Evolutionary conservation across 2,888 invertebrate species (phyloP).

Genomic region (Pemphredon lugubris): DNA sequence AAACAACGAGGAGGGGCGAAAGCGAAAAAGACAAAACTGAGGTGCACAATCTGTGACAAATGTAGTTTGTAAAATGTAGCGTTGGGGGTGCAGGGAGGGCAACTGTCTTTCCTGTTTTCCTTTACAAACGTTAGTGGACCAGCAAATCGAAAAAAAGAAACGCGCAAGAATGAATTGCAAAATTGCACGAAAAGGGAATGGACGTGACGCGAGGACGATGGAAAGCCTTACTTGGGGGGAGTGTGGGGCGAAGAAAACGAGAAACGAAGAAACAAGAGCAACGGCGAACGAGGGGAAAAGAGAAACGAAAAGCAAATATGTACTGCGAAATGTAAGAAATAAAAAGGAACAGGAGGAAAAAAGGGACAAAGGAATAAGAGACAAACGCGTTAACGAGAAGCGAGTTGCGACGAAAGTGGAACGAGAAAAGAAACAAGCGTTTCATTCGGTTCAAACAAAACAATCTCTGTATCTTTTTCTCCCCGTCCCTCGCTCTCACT

Average conservation of each 20-base stretch:
- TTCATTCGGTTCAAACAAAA: too few species aligned
- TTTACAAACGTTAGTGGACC: slow-evolving; percentile 66
- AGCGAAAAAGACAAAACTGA: not conserved
- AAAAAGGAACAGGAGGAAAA: slow-evolving; percentile 9
- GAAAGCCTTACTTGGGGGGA: too few species aligned
- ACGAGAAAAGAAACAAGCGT: not conserved
- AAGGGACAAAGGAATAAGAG: slow-evolving; percentile 5
- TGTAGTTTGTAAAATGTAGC: slow-evolving; percentile 54
- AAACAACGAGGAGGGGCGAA: not conserved
- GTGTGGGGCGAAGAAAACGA: slow-evolving; percentile 25
- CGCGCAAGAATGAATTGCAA: too few species aligned
- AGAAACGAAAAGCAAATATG: too few species aligned
- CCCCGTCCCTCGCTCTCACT: too few species aligned
- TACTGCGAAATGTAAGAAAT: too few species aligned
- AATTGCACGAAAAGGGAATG: too few species aligned
- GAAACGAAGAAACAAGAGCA: slow-evolving; percentile 28
- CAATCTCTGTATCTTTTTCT: too few species aligned
- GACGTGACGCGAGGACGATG: too few species aligned
- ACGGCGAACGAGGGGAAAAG: slow-evolving; percentile 26
- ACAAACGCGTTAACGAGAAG: slow-evolving; percentile 7
- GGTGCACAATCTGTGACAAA: slow-evolving; percentile 30
- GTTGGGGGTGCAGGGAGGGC: slow-evolving; percentile 41
- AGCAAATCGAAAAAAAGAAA: slow-evolving; percentile 51
- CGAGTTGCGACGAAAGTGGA: slow-evolving; percentile 1
- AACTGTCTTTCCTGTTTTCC: too few species aligned